Percentiles rank a stretch among this genome's conserved stretches.
phyloP scores from a whole-genome alignment of 1,140 invertebrate genomes.

The Adelges cooleyi region DNA sequence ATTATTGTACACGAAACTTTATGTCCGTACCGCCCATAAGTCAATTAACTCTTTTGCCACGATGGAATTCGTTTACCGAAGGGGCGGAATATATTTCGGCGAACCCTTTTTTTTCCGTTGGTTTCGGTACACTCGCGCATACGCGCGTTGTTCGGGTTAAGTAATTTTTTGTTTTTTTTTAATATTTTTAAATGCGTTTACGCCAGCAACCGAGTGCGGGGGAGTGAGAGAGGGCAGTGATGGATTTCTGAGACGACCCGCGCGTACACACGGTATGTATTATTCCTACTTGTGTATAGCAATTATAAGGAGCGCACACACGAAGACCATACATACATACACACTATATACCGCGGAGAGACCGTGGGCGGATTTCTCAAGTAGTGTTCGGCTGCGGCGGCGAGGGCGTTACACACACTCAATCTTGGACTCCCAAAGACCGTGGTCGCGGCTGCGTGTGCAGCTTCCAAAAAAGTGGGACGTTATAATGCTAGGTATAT shows the following conservation, averaged over 20 bases:
- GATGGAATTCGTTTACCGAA: constrained; percentile 26
- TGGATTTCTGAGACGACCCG: not conserved
- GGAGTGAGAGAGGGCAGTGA: not conserved
- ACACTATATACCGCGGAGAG: not conserved
- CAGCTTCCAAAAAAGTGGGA: constrained; percentile 11
- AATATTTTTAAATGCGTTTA: not conserved
- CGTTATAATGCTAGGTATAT: not conserved
- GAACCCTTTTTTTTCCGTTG: constrained; percentile 7
- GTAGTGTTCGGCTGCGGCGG: constrained; percentile 22
- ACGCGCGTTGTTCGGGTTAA: not conserved
- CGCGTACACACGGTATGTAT: not conserved
- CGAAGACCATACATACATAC: too few species aligned
- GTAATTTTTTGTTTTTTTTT: not conserved
- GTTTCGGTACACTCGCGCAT: too few species aligned
- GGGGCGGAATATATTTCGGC: constrained; percentile 28
- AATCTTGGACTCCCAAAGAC: not conserved
- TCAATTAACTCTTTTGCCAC: constrained; percentile 19
- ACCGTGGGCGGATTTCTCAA: constrained; percentile 27
- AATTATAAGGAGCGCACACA: not conserved
- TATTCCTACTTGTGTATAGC: not conserved
- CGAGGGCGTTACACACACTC: constrained; percentile 4
- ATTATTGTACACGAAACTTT: constrained; percentile 15
- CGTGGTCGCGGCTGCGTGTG: too few species aligned
- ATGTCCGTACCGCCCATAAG: constrained; percentile 15
- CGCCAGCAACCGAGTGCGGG: not conserved